Base-by-base conservation (phyloP, 2,888 invertebrate genomes). In the Apantesis nais region DNA sequence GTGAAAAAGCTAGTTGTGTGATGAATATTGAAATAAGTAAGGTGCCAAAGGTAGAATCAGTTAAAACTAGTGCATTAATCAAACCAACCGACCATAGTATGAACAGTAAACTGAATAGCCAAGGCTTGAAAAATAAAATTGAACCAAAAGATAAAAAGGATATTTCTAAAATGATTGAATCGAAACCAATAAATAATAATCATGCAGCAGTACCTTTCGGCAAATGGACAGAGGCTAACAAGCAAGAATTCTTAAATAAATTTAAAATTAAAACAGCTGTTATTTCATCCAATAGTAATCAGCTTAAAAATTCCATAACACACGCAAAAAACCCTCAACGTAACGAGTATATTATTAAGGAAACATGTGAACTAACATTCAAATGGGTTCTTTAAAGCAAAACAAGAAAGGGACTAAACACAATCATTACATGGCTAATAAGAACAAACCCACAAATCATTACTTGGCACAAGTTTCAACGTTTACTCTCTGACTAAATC, bases 221-320 rank as follows among this genome's bases (percentile, higher is more conserved):
- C 12, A 90, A 93, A 83, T 95, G 95, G 95, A 95, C 95, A 55
- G 93, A 92, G 74, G 94, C 88, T 11, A 92, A 95, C 77, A 91
- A 93, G 69, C 93, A 94, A 84, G 93, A 92, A 61, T 95, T 94
- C 82, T 83, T 95, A 31, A 90, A 91, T 76, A 93, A 93, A 88
- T 91, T 94, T 68, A 94, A 93, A 83, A 82, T 88, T 9, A 94
- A 92, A 81, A 83, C 87, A 16, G 88, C 91, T 60, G 83, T 86
- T 34, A 87, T 78, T 70, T 86, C 82, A 74, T 86, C 90, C 25
- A 92, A 89, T 74, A 87, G 91, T 9, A 94, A 93, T 78, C 93
- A 93, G 80, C 85, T 94, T 8, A 95, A 94, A 79, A 93, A 93
- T 78, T 89, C 94, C 0, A 93, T n/a, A n/a, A n/a, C n/a, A n/a